Conservation (phyloP, 2,113 vertebrate species). For the Malurus melanocephalus region DNA sequence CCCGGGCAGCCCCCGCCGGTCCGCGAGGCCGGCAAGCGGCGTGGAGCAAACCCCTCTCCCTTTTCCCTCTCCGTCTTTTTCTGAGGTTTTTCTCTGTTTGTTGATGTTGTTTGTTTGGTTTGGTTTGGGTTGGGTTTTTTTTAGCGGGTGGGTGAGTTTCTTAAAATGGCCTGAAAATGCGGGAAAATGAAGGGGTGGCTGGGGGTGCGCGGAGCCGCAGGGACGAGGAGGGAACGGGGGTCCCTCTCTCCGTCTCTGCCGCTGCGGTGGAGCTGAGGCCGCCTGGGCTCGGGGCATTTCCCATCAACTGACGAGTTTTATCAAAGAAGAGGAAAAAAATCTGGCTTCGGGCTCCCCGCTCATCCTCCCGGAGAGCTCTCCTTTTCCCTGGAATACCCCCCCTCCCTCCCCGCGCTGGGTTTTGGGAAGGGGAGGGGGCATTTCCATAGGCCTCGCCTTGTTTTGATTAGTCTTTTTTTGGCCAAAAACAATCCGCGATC, state of each 20-base stretch:
- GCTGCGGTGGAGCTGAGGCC: background rate
- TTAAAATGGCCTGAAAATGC: background rate
- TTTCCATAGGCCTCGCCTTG: conserved; percentile 19
- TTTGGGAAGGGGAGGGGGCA: background rate
- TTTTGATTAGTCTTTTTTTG: background rate
- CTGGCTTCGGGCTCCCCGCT: background rate
- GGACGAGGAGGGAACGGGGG: background rate
- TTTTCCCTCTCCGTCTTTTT: background rate
- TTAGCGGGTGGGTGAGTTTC: rapidly evolving
- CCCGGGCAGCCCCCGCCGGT: too few relatives aligned
- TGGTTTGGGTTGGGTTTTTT: too few relatives aligned
- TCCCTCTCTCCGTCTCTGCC: background rate
- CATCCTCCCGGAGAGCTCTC: background rate
- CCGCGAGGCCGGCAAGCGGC: background rate
- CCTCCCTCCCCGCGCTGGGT: background rate
- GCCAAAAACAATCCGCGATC: background rate
- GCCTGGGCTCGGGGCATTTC: background rate
- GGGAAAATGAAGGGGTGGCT: background rate
- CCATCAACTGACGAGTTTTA: background rate
- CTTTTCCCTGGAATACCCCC: background rate
- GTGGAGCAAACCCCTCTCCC: too few relatives aligned
- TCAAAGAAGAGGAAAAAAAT: background rate
- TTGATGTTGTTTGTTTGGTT: too few relatives aligned
- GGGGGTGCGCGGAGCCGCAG: background rate
- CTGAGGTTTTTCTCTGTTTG: background rate